phyloP scores from a whole-genome alignment of 2,888 invertebrate genomes.

The Altica lythri region DNA sequence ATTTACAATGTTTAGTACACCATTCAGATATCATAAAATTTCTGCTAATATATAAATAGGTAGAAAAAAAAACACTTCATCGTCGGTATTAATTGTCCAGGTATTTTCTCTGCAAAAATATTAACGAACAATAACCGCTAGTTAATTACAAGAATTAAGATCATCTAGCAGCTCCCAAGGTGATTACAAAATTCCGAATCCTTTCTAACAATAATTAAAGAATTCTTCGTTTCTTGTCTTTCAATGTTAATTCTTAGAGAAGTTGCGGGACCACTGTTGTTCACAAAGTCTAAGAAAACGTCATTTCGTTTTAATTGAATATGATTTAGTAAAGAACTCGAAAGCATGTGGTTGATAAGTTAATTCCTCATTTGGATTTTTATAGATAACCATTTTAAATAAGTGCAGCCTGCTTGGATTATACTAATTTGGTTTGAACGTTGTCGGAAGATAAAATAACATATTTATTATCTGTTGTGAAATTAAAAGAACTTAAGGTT shows the following conservation, averaged over 20 bases:
- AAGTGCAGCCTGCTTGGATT: too few relatives aligned
- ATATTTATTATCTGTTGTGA: too few relatives aligned
- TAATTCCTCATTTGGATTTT: too few relatives aligned
- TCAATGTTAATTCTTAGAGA: constrained; percentile 26
- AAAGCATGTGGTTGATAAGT: too few relatives aligned
- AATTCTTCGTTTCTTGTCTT: constrained; percentile 28
- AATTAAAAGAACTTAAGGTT: too few relatives aligned
- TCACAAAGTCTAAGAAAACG: constrained; percentile 16
- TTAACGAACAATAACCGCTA: constrained; percentile 22
- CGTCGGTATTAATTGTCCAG: constrained; percentile 7
- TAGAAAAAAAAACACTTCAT: neutral
- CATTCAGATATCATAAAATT: too few relatives aligned
- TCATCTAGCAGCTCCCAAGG: constrained; percentile 26
- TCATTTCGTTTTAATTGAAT: constrained; percentile 7
- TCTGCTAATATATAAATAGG: too few relatives aligned
- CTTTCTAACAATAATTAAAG: constrained; percentile 31
- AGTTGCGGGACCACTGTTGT: constrained; percentile 19
- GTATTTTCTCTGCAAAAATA: constrained; percentile 16
- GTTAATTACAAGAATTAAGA: constrained; percentile 23
- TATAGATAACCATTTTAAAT: too few relatives aligned
- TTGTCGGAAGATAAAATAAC: too few relatives aligned
- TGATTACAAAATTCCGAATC: constrained; percentile 32
- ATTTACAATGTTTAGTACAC: too few relatives aligned
- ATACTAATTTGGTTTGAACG: too few relatives aligned
- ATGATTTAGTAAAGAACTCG: too few relatives aligned